Evolutionary conservation across 2,113 vertebrate genomes (phyloP).

Genomic region (Dryoscopus gambensis): DNA sequence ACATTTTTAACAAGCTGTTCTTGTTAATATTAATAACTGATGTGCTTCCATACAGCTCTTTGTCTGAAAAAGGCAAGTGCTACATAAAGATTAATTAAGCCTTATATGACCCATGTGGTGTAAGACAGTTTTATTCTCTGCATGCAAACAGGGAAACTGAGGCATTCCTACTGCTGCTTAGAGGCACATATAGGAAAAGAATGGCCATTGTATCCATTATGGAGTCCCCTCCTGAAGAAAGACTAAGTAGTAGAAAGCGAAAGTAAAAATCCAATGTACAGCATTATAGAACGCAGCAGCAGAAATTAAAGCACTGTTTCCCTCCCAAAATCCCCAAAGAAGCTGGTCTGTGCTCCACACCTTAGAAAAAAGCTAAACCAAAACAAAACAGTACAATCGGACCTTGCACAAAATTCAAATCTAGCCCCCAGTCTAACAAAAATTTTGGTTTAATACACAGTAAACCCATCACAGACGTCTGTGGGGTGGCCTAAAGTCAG

Average conservation of each 20-base stretch:
- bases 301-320: not conserved
- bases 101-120: not conserved
- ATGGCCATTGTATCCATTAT: not conserved
- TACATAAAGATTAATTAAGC: not conserved
- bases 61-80: not conserved
- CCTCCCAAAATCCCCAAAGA: not conserved
- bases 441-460: not conserved
- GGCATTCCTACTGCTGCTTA: not conserved
- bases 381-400: not conserved
- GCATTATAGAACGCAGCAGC: not conserved
- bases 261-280: not conserved
- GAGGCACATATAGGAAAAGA: not conserved
- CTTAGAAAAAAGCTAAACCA: not conserved
- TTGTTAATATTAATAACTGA: not conserved
- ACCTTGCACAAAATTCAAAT: not conserved
- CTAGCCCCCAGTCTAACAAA: not conserved
- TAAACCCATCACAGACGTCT: not conserved
- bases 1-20: not conserved
- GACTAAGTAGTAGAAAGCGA: not conserved
- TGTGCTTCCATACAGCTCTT: not conserved
- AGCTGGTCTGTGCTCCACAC: not conserved
- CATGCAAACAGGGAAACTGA: not conserved
- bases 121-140: not conserved
- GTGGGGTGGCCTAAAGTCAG: not conserved
- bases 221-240: not conserved